Conservation (phyloP, 1,140 invertebrate species). For the Centruroides sculpturatus region DNA sequence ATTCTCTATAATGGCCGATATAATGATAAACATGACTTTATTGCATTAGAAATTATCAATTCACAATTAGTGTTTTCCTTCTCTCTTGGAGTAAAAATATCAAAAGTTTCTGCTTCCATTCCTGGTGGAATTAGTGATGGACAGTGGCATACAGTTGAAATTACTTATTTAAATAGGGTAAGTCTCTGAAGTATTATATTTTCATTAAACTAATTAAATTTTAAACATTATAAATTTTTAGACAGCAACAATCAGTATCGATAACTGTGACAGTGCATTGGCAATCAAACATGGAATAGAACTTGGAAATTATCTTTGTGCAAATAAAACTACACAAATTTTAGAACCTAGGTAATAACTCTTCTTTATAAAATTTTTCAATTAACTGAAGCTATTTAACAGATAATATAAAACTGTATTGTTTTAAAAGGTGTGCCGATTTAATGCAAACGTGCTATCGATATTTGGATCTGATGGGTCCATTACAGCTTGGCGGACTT, state of each 20-base stretch:
- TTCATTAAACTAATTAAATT: too few relatives aligned
- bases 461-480: conserved; percentile 88
- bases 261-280: conserved; percentile 78
- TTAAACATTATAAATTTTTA: conserved; percentile 28
- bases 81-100: conserved; percentile 61
- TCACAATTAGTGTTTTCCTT: conserved; percentile 72
- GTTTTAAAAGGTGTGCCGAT: conserved; percentile 47
- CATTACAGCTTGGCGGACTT: conserved; percentile 83
- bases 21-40: conserved; percentile 90
- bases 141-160: conserved; percentile 77
- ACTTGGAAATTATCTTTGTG: conserved; percentile 71
- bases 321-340: conserved; percentile 50
- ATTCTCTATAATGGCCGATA: conserved; percentile 90
- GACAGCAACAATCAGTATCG: conserved; percentile 69
- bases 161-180: conserved; percentile 75
- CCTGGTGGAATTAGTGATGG: conserved; percentile 68
- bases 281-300: conserved; percentile 55
- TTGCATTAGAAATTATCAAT: conserved; percentile 69
- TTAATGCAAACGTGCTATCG: conserved; percentile 85
- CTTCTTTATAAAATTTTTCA: too few relatives aligned
- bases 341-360: conserved; percentile 39
- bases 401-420: neutral
- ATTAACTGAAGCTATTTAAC: neutral
- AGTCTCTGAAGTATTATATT: conserved; percentile 12
- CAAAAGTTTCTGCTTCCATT: conserved; percentile 43